Evolutionary conservation across 2,888 invertebrate genomes (phyloP).

Genomic region (Portevinia maculata): DNA sequence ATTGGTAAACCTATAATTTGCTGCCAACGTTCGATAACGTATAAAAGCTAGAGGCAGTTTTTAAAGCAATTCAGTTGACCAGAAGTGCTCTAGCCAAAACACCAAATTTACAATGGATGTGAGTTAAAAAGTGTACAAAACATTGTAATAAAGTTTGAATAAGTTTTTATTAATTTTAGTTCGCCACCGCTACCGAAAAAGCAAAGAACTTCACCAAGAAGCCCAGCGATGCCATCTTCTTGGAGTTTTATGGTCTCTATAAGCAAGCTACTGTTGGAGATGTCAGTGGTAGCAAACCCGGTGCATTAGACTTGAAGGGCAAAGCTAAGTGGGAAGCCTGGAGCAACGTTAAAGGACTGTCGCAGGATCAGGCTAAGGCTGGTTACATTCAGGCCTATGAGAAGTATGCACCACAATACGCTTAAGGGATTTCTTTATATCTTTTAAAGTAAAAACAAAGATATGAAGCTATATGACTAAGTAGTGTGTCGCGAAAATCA

Average conservation of each 20-base stretch:
- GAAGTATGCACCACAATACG: constrained; percentile 84
- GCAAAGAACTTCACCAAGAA: constrained; percentile 89
- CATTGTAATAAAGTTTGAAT: not conserved
- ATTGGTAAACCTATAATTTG: not conserved
- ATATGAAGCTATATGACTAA: constrained; percentile 15
- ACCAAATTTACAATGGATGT: constrained; percentile 68
- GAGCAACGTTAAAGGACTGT: constrained; percentile 91
- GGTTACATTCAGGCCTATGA: constrained; percentile 90
- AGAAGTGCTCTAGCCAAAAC: not conserved
- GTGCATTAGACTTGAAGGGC: constrained; percentile 94
- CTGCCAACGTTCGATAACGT: constrained; percentile 6
- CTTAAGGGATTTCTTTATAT: constrained; percentile 75
- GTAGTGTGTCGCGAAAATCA: too few species aligned
- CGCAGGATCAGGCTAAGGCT: constrained; percentile 90
- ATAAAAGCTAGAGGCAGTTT: constrained; percentile 42
- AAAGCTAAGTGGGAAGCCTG: constrained; percentile 98
- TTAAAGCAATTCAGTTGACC: constrained; percentile 20
- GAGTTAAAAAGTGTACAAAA: constrained; percentile 27
- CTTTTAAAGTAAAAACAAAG: constrained; percentile 13
- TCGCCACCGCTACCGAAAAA: constrained; percentile 88
- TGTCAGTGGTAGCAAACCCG: constrained; percentile 91
- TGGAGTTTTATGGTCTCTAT: constrained; percentile 92
- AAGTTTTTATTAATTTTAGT: constrained; percentile 83
- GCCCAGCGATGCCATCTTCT: constrained; percentile 91
- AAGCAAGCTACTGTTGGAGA: constrained; percentile 94